Percentiles rank a stretch among this genome's conserved stretches.
These are phyloP conservation scores for Hoplodrina blanda DNA, from an alignment of 2,888 invertebrate species.

Conservation along the genomic window DNA sequence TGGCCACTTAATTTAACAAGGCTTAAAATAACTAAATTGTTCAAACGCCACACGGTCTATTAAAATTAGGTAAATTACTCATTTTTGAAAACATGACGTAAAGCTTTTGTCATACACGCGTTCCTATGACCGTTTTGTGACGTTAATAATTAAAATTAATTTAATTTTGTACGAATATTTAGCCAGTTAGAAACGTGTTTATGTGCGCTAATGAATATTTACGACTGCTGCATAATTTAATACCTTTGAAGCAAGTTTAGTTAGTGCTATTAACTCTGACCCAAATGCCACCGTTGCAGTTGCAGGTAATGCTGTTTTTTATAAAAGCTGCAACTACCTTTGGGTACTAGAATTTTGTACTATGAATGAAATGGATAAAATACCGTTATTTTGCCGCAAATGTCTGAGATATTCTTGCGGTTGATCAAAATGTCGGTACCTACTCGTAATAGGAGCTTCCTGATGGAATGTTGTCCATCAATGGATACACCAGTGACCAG, in stretches of 20 bases:
- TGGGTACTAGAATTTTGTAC: constrained; percentile 2
- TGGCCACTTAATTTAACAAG: constrained; percentile 13
- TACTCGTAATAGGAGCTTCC: constrained; percentile 15
- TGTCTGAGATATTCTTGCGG: constrained; percentile 61
- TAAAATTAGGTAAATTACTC: not conserved
- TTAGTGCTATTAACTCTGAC: constrained; percentile 36
- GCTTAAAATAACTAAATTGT: not conserved
- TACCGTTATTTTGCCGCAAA: constrained; percentile 65
- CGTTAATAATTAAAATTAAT: too few relatives aligned
- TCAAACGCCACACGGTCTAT: not conserved
- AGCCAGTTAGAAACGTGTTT: constrained; percentile 40
- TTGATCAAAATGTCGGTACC: constrained; percentile 40
- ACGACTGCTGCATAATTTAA: constrained; percentile 42
- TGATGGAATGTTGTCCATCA: constrained; percentile 41
- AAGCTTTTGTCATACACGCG: too few relatives aligned
- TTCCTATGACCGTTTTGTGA: too few relatives aligned
- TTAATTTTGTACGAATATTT: not conserved
- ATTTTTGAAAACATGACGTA: not conserved
- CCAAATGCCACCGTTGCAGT: constrained; percentile 36
- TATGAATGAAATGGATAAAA: constrained; percentile 32
- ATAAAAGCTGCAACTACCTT: constrained; percentile 10
- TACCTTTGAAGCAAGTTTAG: constrained; percentile 30
- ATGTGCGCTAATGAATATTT: constrained; percentile 34
- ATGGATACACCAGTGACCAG: too few relatives aligned
- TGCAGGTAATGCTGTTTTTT: constrained; percentile 35